Evolutionary conservation across 2,113 vertebrate species (phyloP).

Genomic region (Prolemur simus): DNA sequence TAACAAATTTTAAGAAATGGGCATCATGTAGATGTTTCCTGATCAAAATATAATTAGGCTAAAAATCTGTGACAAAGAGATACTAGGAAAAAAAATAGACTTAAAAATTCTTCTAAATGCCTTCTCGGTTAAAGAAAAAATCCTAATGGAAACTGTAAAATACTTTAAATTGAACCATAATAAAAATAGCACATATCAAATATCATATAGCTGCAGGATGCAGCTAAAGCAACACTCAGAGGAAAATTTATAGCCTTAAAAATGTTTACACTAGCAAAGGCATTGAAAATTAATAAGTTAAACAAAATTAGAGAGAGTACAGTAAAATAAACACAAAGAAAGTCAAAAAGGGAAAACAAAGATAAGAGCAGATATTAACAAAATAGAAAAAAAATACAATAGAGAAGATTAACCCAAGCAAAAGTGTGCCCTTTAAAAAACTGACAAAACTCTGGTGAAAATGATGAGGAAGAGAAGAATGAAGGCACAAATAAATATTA

Average conservation of each 20-base stretch:
- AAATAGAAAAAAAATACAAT: background rate
- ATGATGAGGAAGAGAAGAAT: background rate
- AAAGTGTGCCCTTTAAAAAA: background rate
- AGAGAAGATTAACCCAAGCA: background rate
- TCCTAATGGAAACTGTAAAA: background rate
- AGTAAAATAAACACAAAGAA: background rate
- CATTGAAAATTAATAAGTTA: background rate
- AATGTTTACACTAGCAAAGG: background rate
- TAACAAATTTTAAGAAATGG: background rate
- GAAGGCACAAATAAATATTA: background rate
- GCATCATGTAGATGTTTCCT: background rate
- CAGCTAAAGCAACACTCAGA: background rate
- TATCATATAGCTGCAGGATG: background rate
- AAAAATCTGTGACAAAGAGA: background rate
- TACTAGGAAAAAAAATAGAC: background rate
- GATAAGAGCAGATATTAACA: background rate
- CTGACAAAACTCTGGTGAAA: background rate
- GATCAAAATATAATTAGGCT: background rate
- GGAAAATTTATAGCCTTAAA: background rate
- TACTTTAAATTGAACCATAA: background rate
- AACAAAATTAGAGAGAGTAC: background rate
- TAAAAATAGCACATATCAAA: background rate
- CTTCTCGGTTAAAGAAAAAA: background rate
- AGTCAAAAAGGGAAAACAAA: background rate
- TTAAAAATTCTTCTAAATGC: background rate